Conservation (phyloP, 2,797 vertebrate species). For the Betta splendens region DNA sequence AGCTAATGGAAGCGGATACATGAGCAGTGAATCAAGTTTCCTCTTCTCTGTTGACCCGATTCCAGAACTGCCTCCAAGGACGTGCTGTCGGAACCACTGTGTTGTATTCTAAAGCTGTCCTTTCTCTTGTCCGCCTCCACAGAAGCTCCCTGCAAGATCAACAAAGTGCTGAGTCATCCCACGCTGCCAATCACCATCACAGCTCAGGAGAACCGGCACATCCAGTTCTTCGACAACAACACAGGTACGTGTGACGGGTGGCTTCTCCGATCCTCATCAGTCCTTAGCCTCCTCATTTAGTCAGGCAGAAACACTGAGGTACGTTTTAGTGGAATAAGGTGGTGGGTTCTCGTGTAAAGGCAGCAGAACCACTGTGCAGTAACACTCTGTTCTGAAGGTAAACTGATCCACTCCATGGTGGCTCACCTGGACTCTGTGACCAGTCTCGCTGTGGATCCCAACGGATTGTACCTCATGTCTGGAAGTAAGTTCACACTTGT, state of each 20-base stretch:
- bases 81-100: not conserved
- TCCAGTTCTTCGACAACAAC: constrained; percentile 96
- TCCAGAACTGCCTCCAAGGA: not conserved
- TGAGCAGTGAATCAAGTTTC: too few species aligned
- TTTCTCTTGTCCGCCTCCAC: constrained; percentile 9
- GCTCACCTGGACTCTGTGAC: constrained; percentile 97
- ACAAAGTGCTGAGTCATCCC: constrained; percentile 95
- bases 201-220: constrained; percentile 94
- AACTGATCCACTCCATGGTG: constrained; percentile 94
- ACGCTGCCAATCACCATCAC: constrained; percentile 95
- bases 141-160: constrained; percentile 88
- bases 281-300: too few species aligned
- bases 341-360: too few species aligned
- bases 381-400: constrained; percentile 72
- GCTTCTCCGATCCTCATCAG: not conserved
- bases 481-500: constrained; percentile 96
- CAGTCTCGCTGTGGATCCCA: constrained; percentile 94
- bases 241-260: constrained; percentile 71
- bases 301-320: too few species aligned
- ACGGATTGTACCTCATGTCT: constrained; percentile 97
- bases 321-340: too few species aligned
- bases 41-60: too few species aligned
- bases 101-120: not conserved
- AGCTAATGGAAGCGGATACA: too few species aligned
- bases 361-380: too few species aligned